These are phyloP conservation scores for Luscinia megarhynchos DNA, from an alignment of 2,797 vertebrate genomes.

Conservation along the genomic window DNA sequence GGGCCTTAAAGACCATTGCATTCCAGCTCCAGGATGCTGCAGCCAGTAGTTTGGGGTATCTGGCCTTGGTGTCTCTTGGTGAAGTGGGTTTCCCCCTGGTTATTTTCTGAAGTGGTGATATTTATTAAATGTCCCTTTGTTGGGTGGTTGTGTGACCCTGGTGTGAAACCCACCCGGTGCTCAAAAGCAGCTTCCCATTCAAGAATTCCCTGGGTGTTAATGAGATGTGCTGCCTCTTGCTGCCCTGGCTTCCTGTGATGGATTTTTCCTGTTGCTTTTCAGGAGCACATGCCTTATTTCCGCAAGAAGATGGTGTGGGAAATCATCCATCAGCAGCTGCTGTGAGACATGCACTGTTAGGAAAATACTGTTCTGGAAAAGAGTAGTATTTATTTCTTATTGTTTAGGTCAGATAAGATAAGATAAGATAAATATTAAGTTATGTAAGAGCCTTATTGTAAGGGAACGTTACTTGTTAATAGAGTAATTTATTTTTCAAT, in stretches of 20 bases:
- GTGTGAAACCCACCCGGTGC: not conserved
- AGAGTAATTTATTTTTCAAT: conserved; percentile 45
- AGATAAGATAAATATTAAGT: conserved; percentile 32
- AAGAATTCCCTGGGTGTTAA: not conserved
- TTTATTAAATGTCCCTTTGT: not conserved
- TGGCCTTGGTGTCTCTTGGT: not conserved
- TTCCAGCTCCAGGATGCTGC: not conserved
- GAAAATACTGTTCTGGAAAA: conserved; percentile 17
- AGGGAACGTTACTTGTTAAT: not conserved
- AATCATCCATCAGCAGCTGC: conserved; percentile 90
- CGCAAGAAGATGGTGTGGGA: conserved; percentile 95
- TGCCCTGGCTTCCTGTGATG: not conserved
- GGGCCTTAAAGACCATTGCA: not conserved
- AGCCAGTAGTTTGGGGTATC: not conserved
- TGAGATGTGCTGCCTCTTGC: not conserved
- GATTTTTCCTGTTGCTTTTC: conserved; percentile 36
- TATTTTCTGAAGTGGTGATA: fast-evolving
- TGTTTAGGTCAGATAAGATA: not conserved
- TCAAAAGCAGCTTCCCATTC: not conserved
- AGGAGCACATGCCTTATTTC: conserved; percentile 94
- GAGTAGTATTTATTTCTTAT: conserved; percentile 74
- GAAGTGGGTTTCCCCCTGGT: not conserved
- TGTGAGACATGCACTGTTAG: conserved; percentile 68
- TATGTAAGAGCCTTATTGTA: conserved; percentile 15
- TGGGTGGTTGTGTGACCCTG: not conserved